A percentile compares a stretch with the other conserved stretches of the same genome.
phyloP scores from a whole-genome alignment of 2,797 vertebrate species.

The Cynodonichthys magdalenae region DNA sequence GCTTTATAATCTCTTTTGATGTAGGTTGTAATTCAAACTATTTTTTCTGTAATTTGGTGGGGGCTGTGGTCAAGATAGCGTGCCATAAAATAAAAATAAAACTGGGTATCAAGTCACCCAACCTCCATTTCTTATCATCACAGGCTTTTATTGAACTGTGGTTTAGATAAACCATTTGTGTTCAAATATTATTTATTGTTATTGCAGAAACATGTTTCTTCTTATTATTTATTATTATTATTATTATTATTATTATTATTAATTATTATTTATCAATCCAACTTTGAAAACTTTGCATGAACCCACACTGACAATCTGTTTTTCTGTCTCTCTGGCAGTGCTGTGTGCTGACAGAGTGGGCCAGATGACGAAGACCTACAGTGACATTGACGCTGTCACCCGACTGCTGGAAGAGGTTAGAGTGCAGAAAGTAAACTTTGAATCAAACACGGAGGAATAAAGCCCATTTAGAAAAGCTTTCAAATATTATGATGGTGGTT shows the following conservation, averaged over 20 bases:
- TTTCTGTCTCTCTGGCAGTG: slow-evolving; percentile 74
- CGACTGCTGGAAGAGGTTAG: slow-evolving; percentile 97
- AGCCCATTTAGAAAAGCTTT: slow-evolving; percentile 3
- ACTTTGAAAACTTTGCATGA: neutral
- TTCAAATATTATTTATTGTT: too few relatives aligned
- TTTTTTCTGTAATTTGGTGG: too few relatives aligned
- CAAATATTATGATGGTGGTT: neutral
- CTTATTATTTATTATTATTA: too few relatives aligned
- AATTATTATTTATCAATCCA: neutral
- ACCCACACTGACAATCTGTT: neutral
- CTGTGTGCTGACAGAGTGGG: slow-evolving; percentile 98
- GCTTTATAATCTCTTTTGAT: neutral
- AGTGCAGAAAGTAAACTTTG: neutral
- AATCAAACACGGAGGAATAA: neutral
- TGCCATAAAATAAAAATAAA: too few relatives aligned
- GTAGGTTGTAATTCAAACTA: too few relatives aligned
- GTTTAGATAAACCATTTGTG: neutral
- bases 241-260: too few relatives aligned
- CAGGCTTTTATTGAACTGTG: neutral
- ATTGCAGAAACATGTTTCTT: too few relatives aligned
- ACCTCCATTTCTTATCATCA: too few relatives aligned
- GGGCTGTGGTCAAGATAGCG: neutral
- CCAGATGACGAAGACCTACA: slow-evolving; percentile 99
- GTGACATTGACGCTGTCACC: slow-evolving; percentile 97
- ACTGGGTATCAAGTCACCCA: too few relatives aligned